Conservation (phyloP, 92 coral and sea anemone genomes). For the Actinernus sp. region DNA sequence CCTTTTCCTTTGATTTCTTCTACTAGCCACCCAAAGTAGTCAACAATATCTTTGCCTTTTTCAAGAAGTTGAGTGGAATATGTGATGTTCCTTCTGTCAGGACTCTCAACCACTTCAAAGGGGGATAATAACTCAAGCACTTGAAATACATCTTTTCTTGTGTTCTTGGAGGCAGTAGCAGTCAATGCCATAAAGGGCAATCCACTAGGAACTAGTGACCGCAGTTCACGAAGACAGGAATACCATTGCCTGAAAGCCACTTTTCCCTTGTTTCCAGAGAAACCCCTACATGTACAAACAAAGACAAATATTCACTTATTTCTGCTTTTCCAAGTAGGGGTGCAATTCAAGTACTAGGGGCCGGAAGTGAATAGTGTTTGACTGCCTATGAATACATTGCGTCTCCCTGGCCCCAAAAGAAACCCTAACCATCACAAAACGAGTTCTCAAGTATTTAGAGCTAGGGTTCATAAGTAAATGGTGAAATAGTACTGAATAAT, state of each 20-base stretch:
- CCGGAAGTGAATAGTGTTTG: too few relatives aligned
- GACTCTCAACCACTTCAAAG: constrained; percentile 15
- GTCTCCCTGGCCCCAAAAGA: too few relatives aligned
- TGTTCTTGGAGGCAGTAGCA: constrained; percentile 27
- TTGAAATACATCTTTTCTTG: constrained; percentile 8
- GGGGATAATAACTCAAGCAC: constrained; percentile 17
- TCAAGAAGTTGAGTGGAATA: constrained; percentile 23
- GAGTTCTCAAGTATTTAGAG: too few relatives aligned
- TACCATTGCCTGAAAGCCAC: constrained; percentile 38
- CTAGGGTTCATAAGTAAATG: too few relatives aligned
- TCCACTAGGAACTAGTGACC: constrained; percentile 38
- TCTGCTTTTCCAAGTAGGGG: too few relatives aligned
- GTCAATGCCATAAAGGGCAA: constrained; percentile 25
- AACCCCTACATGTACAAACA: constrained; percentile 16
- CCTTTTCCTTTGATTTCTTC: constrained; percentile 5
- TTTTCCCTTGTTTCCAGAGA: constrained; percentile 18
- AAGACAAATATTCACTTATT: too few relatives aligned
- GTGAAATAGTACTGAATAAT: too few relatives aligned
- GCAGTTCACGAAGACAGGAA: constrained; percentile 13
- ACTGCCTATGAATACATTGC: too few relatives aligned
- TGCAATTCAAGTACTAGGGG: too few relatives aligned
- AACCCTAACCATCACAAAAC: too few relatives aligned
- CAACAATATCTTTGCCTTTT: constrained; percentile 1
- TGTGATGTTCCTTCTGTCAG: constrained; percentile 15
- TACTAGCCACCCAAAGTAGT: constrained; percentile 25